Evolutionary conservation across 2,888 invertebrate genomes (phyloP), one percentile per base, ranked within the genome.

Genomic region (Thecocarcelia acutangulata): DNA sequence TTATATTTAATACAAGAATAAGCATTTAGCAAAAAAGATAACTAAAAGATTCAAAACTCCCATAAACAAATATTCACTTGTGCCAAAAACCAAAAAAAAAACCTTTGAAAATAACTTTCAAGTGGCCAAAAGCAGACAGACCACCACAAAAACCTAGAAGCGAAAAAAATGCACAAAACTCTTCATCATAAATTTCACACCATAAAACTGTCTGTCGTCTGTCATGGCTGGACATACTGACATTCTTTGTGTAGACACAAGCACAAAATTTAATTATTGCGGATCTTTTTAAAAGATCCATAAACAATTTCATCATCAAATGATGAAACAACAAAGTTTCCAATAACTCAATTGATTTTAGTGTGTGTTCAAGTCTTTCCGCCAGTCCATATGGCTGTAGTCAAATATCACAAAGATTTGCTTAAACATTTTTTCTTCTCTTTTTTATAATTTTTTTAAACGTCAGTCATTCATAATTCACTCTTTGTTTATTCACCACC

Each of bases 181-280:
- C 50, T 44, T 75, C 37, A 46, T 66, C 69, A 76, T 66, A 75
- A 75, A 72, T 52, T 80, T 75, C 37, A 70, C 64, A 59, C 66
- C 66, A 69, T 58, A 63, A 44, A 70, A 13, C 54, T 54, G 69
- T 42, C 63, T 21, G 13, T 17, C 9, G 69, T 42, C 63, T 19
- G 13, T 17, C 13, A 15, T 24, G 33, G 63, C 12, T 1, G 17
- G 28, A 56, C 40, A 37, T 19, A 6, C 37, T 17, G 50, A 21
- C 52, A 72, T 72, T 72, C 61, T 58, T 52, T 52, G 11, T 61
- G n/a, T 13, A 61, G 61, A 40, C 58, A 48, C 37, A 50, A 33
- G 8, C 33, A 28, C 59, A n/a, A 24, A 40, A 40, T 15, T 40
- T 48, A 17, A 59, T 40, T 24, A 59, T 50, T 37, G 59, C 59